phyloP scores from a whole-genome alignment of 2,797 vertebrate genomes.

The Vespertilio murinus region DNA sequence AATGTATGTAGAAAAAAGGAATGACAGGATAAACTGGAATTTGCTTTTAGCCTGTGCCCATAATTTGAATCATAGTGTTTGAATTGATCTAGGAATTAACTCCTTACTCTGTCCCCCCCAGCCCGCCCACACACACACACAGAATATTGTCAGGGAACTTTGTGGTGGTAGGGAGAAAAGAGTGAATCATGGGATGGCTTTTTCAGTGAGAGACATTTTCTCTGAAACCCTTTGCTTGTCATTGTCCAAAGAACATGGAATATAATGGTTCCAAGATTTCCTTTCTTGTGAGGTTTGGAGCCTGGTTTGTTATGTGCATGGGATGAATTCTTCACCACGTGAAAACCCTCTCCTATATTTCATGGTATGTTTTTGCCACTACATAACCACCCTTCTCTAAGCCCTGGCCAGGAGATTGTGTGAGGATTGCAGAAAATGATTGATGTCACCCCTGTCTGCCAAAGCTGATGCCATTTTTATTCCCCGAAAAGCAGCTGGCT shows the following conservation, averaged over 20 bases:
- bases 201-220: slow-evolving; percentile 55
- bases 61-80: neutral
- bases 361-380: slow-evolving; percentile 44
- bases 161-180: neutral
- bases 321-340: slow-evolving; percentile 58
- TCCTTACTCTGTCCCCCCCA: too few species aligned
- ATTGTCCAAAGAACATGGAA: slow-evolving; percentile 58
- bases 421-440: slow-evolving; percentile 72
- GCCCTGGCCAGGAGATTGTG: neutral
- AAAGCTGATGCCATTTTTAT: slow-evolving; percentile 73
- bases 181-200: neutral
- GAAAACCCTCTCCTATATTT: slow-evolving; percentile 54
- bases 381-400: slow-evolving; percentile 45
- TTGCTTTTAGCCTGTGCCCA: slow-evolving; percentile 11
- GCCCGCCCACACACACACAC: fast-evolving
- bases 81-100: neutral
- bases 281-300: slow-evolving; percentile 37
- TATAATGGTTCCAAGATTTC: slow-evolving; percentile 62
- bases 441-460: slow-evolving; percentile 62
- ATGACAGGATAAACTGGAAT: slow-evolving; percentile 29
- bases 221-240: slow-evolving; percentile 41
- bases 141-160: slow-evolving; percentile 37
- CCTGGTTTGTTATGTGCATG: slow-evolving; percentile 28
- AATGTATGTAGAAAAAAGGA: slow-evolving; percentile 59
- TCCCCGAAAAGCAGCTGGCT: slow-evolving; percentile 73